These are phyloP conservation scores for Andrena haemorrhoa DNA, from an alignment of 2,888 invertebrate genomes.

Conservation along the genomic window DNA sequence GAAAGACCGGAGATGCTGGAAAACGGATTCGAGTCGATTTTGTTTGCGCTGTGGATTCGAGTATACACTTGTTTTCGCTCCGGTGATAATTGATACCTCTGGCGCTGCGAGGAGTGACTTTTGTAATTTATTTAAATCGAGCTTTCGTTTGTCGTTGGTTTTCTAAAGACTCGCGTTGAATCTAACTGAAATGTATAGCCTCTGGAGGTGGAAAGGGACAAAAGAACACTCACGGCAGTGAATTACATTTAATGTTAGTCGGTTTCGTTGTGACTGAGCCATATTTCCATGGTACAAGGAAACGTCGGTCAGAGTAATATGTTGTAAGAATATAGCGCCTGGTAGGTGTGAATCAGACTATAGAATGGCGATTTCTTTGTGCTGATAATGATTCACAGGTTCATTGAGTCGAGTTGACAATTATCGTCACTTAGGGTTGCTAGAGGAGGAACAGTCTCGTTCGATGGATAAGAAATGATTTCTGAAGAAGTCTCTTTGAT, in stretches of 20 bases:
- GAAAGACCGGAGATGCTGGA: background rate
- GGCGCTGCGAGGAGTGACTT: background rate
- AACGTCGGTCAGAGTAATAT: conserved; percentile 43
- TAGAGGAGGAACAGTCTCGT: background rate
- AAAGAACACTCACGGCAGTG: conserved; percentile 16
- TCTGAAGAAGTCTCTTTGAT: background rate
- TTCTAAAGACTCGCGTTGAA: conserved; percentile 3
- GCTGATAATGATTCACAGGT: conserved; percentile 39
- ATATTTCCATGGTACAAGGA: conserved; percentile 2
- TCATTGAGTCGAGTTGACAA: conserved; percentile 23
- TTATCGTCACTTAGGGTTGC: background rate
- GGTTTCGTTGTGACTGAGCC: conserved; percentile 41
- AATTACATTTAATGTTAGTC: conserved; percentile 48
- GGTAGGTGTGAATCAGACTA: conserved; percentile 56
- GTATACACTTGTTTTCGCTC: conserved; percentile 27
- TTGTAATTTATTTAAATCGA: conserved; percentile 39
- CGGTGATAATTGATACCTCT: conserved; percentile 17
- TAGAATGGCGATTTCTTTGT: conserved; percentile 44
- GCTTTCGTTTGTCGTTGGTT: conserved; percentile 12
- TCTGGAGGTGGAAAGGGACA: background rate
- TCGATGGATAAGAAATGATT: background rate
- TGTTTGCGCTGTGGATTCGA: conserved; percentile 7
- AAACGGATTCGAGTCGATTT: conserved; percentile 2
- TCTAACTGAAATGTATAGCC: background rate
- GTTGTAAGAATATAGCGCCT: conserved; percentile 40